Percentiles rank a stretch among this genome's conserved stretches.
phyloP scores from a whole-genome alignment of 2,797 vertebrate species.

The Echiichthys vipera region DNA sequence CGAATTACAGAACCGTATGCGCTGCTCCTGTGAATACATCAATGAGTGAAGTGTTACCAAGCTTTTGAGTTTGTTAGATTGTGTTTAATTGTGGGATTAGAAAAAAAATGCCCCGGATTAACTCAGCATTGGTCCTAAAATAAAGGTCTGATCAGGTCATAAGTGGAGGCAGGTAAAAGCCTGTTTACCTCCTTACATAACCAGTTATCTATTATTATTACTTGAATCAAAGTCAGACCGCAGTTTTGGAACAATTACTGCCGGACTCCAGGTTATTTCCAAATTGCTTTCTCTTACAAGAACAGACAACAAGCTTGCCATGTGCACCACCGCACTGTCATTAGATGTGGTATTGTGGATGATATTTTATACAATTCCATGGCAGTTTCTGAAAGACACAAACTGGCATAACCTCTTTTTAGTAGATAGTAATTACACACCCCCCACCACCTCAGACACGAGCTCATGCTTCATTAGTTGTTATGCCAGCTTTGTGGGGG shows the following conservation, averaged over 20 bases:
- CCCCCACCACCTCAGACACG: conserved; percentile 51
- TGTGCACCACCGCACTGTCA: conserved; percentile 14
- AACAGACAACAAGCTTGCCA: conserved; percentile 8
- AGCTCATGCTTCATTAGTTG: conserved; percentile 44
- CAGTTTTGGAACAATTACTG: conserved; percentile 11
- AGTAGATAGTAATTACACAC: conserved; percentile 37
- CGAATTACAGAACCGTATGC: background rate
- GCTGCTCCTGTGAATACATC: background rate
- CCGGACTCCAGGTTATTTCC: conserved; percentile 33
- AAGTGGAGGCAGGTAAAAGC: background rate
- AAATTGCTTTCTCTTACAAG: background rate
- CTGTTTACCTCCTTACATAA: background rate
- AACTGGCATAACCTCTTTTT: conserved; percentile 39
- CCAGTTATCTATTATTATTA: background rate
- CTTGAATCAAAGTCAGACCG: conserved; percentile 30
- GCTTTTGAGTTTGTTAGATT: conserved; percentile 37
- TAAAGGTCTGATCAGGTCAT: conserved; percentile 29
- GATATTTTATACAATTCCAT: background rate
- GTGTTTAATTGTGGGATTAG: conserved; percentile 17
- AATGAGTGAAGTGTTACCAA: conserved; percentile 61
- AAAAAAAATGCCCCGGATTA: background rate
- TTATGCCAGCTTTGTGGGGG: conserved; percentile 36
- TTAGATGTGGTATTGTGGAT: background rate
- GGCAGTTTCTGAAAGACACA: conserved; percentile 11
- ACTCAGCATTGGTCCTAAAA: conserved; percentile 8